Percentiles rank a stretch among this genome's conserved stretches.
These are phyloP conservation scores for Acrocephalus kingi DNA, from an alignment of 2,113 vertebrate species.

Conservation along the genomic window DNA sequence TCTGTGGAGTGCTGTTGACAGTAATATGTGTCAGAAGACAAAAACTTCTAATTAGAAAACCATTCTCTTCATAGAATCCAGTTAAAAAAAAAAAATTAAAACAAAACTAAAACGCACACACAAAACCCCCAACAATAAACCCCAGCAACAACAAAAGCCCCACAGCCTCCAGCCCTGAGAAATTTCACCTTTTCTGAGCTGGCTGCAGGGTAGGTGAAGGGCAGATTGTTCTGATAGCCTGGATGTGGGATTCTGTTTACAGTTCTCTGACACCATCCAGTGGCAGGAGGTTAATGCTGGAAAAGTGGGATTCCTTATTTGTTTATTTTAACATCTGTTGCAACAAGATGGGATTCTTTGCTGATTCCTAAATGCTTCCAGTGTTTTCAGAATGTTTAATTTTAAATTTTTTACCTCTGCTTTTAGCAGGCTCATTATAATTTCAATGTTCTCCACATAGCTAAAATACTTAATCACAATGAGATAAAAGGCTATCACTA, in stretches of 20 bases:
- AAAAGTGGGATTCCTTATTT: background rate
- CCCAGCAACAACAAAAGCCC: background rate
- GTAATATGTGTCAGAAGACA: background rate
- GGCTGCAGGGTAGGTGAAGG: background rate
- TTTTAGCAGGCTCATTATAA: background rate
- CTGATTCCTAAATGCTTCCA: background rate
- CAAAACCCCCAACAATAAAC: background rate
- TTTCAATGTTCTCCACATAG: background rate
- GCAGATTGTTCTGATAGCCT: background rate
- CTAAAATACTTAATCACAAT: background rate
- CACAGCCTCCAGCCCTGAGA: background rate
- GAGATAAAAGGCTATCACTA: background rate
- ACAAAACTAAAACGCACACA: too few species aligned
- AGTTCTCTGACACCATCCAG: constrained; percentile 96
- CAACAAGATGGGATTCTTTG: background rate
- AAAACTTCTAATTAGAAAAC: background rate
- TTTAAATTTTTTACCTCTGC: background rate
- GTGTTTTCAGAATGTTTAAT: background rate
- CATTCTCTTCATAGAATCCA: background rate
- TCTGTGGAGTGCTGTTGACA: background rate
- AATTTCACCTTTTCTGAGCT: background rate
- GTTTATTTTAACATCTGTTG: background rate
- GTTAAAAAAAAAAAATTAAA: background rate
- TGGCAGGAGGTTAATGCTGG: constrained; percentile 82
- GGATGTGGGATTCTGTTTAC: constrained; percentile 62